Conservation (phyloP, 2,797 vertebrate species). For the Rhinichthys osculus region DNA sequence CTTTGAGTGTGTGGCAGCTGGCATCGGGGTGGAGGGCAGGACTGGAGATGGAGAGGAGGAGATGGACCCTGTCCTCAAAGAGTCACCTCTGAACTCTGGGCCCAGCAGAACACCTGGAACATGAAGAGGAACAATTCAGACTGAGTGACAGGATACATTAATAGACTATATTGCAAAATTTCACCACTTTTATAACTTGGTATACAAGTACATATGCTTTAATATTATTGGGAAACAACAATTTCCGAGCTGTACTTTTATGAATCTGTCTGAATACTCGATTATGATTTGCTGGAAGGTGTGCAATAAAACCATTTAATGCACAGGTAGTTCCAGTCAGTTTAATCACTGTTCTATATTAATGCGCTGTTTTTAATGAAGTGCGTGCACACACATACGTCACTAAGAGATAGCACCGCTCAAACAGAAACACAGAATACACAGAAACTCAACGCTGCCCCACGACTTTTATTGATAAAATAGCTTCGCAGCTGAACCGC, state of each 20-base stretch:
- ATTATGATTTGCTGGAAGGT: not conserved
- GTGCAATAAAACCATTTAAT: not conserved
- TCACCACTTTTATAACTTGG: not conserved
- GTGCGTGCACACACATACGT: too few species aligned
- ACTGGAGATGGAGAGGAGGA: slow-evolving; percentile 94
- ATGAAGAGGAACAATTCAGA: not conserved
- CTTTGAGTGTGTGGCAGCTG: slow-evolving; percentile 88
- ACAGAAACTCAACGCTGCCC: not conserved
- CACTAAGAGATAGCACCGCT: too few species aligned
- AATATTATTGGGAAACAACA: too few species aligned
- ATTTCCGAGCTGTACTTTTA: too few species aligned
- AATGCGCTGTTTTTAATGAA: too few species aligned
- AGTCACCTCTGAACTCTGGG: slow-evolving; percentile 88
- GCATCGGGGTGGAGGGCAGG: slow-evolving; percentile 86
- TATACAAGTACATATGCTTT: not conserved
- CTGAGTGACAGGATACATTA: not conserved
- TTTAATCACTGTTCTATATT: not conserved
- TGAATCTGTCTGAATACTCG: not conserved
- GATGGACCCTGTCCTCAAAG: slow-evolving; percentile 87
- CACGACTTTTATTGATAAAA: not conserved
- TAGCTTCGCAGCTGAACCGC: too few species aligned
- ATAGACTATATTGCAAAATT: not conserved
- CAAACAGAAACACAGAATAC: too few species aligned
- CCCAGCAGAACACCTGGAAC: slow-evolving; percentile 88
- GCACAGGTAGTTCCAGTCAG: not conserved